These are phyloP conservation scores for Coregonus clupeaformis DNA, from an alignment of 2,113 vertebrate genomes.

Conservation along the genomic window DNA sequence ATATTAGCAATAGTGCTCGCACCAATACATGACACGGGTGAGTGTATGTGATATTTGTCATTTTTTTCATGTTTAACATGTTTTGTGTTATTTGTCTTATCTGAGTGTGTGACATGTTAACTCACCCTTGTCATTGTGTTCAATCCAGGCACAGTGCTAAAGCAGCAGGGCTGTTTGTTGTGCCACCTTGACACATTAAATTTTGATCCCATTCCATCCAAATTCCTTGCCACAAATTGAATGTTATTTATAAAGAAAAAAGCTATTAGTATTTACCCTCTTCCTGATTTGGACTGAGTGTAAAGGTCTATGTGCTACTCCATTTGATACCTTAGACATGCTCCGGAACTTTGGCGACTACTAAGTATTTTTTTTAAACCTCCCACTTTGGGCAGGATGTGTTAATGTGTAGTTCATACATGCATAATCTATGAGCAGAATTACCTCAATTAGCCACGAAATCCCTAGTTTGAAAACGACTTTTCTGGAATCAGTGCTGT, in stretches of 20 bases:
- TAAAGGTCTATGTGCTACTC: too few species aligned
- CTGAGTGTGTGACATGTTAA: not conserved
- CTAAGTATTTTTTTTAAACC: too few species aligned
- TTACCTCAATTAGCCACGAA: too few species aligned
- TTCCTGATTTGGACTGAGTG: too few species aligned
- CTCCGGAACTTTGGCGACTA: too few species aligned
- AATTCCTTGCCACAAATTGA: constrained; percentile 2
- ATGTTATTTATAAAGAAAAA: not conserved
- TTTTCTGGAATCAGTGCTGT: too few species aligned
- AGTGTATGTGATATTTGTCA: constrained; percentile 31
- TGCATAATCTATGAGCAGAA: too few species aligned
- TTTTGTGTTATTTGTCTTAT: constrained; percentile 11
- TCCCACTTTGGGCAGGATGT: too few species aligned
- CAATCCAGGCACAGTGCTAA: constrained; percentile 23
- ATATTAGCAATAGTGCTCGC: constrained; percentile 15
- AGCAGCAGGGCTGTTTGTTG: constrained; percentile 58
- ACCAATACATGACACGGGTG: constrained; percentile 7
- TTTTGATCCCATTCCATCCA: not conserved
- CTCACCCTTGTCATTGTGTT: constrained; percentile 11
- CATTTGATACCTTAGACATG: too few species aligned
- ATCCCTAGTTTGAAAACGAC: too few species aligned
- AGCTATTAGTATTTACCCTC: too few species aligned
- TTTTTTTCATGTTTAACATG: constrained; percentile 3
- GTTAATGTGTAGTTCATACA: too few species aligned
- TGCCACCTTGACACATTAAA: constrained; percentile 35